Conservation (phyloP, 2,113 vertebrate genomes). For the Alectura lathami region DNA sequence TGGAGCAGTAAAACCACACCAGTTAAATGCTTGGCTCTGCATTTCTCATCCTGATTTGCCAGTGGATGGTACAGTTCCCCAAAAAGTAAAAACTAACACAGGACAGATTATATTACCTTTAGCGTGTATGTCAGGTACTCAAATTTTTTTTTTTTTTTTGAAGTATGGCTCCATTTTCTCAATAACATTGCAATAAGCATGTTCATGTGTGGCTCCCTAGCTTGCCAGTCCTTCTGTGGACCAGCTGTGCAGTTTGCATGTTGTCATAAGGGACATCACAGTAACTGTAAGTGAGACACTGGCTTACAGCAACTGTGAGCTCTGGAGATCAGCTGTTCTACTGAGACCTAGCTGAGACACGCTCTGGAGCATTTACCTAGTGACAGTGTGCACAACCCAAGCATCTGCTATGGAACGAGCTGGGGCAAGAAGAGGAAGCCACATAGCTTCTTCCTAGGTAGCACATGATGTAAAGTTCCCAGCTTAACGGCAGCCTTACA, state of each 20-base stretch:
- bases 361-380: neutral
- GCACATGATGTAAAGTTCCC: neutral
- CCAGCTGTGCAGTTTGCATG: rapidly evolving
- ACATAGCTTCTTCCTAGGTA: neutral
- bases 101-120: neutral
- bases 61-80: neutral
- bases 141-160: neutral
- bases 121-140: neutral
- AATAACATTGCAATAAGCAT: neutral
- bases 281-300: neutral
- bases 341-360: neutral
- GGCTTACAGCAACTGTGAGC: neutral
- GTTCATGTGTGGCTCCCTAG: neutral
- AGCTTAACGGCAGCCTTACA: neutral
- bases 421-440: neutral
- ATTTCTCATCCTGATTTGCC: neutral
- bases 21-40: neutral
- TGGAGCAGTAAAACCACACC: neutral
- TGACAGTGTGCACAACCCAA: neutral
- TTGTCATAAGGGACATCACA: neutral
- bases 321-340: neutral
- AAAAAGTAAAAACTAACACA: neutral
- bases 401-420: neutral
- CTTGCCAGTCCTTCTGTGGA: neutral
- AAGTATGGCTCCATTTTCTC: neutral